Conservation (phyloP, 1,140 invertebrate species). For the Drosophila pandora region DNA sequence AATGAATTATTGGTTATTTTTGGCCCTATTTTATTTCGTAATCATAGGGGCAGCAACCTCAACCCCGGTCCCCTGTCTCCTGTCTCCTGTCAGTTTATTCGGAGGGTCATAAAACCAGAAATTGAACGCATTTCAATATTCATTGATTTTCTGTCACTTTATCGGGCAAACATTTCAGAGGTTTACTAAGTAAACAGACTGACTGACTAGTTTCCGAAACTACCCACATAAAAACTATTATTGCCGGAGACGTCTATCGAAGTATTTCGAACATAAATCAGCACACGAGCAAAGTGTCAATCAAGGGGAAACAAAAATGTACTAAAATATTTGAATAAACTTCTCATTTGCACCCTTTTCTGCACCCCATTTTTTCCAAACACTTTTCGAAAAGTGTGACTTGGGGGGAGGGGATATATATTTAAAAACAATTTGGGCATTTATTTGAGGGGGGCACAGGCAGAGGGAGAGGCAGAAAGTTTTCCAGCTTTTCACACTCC, state of each 20-base stretch:
- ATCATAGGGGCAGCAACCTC: slow-evolving; percentile 9
- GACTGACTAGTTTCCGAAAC: background rate
- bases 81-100: background rate
- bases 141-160: slow-evolving; percentile 73
- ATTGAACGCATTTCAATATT: slow-evolving; percentile 63
- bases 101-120: slow-evolving; percentile 31
- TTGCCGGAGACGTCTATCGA: slow-evolving; percentile 56
- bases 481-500: slow-evolving; percentile 7
- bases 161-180: slow-evolving; percentile 58
- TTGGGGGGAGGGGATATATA: slow-evolving; percentile 26
- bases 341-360: slow-evolving; percentile 14
- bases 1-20: slow-evolving; percentile 52
- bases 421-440: slow-evolving; percentile 74
- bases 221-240: slow-evolving; percentile 45
- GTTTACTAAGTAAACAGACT: slow-evolving; percentile 39
- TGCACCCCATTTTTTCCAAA: background rate
- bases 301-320: slow-evolving; percentile 22
- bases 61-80: too few relatives aligned
- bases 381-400: background rate
- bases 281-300: slow-evolving; percentile 46
- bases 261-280: slow-evolving; percentile 58
- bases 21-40: slow-evolving; percentile 12
- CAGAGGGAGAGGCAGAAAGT: slow-evolving; percentile 4
- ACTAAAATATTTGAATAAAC: slow-evolving; percentile 1
- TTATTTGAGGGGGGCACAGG: background rate